Evolutionary conservation across 2,113 vertebrate species (phyloP).

Genomic region (Alouatta palliata): DNA sequence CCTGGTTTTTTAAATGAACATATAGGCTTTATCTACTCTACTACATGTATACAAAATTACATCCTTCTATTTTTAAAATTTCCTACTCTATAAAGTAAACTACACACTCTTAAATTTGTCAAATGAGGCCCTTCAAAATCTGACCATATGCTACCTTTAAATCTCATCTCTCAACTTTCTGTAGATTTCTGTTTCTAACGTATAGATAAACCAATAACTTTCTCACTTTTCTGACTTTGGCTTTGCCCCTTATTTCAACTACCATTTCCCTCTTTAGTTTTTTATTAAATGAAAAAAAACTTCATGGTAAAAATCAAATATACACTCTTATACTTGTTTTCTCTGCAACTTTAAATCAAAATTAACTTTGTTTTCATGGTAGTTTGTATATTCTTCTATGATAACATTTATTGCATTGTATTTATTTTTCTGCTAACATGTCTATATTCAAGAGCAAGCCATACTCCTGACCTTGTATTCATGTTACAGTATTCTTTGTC

Average conservation of each 20-base stretch:
- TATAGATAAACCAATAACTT: background rate
- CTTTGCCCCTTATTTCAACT: background rate
- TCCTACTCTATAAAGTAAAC: background rate
- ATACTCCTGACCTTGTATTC: background rate
- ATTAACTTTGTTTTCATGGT: background rate
- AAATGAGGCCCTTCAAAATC: background rate
- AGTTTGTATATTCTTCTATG: background rate
- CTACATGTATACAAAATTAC: background rate
- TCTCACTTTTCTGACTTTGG: background rate
- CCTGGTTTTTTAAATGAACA: background rate
- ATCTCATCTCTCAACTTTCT: background rate
- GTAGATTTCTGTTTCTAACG: background rate
- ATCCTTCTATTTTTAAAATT: background rate
- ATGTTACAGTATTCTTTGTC: background rate
- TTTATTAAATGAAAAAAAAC: background rate
- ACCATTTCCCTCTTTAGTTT: background rate
- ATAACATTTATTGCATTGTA: background rate
- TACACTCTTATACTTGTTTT: background rate
- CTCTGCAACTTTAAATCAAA: background rate
- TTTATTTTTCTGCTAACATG: background rate
- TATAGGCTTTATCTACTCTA: background rate
- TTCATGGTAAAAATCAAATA: background rate
- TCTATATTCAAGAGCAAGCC: background rate
- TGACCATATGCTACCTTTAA: background rate
- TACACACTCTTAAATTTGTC: background rate